Evolutionary conservation across 2,113 vertebrate species (phyloP), one percentile per base, ranked within the genome.

Genomic region (Neomonachus schauinslandi): DNA sequence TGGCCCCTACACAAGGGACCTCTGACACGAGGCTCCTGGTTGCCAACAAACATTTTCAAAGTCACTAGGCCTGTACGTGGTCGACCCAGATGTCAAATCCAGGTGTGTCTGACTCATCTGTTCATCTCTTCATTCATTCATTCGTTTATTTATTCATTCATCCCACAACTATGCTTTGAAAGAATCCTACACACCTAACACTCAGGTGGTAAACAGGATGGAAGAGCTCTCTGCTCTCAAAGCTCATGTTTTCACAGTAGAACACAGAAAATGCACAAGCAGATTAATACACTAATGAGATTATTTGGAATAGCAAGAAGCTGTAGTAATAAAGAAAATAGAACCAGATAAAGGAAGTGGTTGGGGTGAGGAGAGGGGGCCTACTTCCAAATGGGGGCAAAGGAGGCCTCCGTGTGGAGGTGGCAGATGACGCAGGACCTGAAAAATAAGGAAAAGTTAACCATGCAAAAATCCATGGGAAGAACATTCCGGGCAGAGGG

Each of bases 131-230:
- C 33, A 69, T 69, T 59, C 22, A 59, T 59, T 63, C 49, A 67
- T 53, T 79, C 5, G 19, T 57, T 57, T 18, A 57, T 57, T 57
- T 42, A 31, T 2, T 71, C 72, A 26, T 67, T 89, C 14, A 86
- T 49, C 76, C 21, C 51, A 26, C 49, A 14, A 24, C 63, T 33
- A 16, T 69, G 31, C 49, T 21, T 65, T 65, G 49, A 92, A 36
- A 95, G 59, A 15, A 13, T 51, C 61, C 72, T 14, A 7, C 1
- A n/a, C n/a, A 36, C 61, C 31, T 31, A 13, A 16, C 31, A n/a
- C 53, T 16, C 1, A 3, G 9, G 6, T 13, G 28, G 33, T 13
- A 10, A 55, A n/a, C 1, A 1, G 36, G 12, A 49, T 11, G 39
- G n/a, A 80, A 22, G 42, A 59, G 33, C 18, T 61, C 6, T 83